Evolutionary conservation across 2,113 vertebrate species (phyloP), one percentile per base, ranked within the genome.

Genomic region (Acanthochromis polyacanthus): DNA sequence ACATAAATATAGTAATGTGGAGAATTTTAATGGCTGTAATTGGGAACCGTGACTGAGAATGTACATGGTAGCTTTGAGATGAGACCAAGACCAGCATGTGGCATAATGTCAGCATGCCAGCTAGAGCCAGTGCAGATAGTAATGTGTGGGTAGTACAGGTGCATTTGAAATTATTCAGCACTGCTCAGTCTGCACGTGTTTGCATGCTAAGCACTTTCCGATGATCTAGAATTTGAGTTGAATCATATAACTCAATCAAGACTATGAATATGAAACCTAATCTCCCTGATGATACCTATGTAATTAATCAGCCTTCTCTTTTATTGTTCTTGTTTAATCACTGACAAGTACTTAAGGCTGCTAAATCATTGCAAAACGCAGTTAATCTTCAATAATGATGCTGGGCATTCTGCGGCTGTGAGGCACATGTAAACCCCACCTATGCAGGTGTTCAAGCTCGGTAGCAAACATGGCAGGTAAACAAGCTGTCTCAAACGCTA

Each of bases 11-110:
- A 96, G 80, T 94, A 95, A 93, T 94, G 95, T 95, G 93, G 95
- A 95, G 95, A 94, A 96, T 96, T 96, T 96, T 96, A 96, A 96
- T 95, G 91, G 93, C 93, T 93, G 93, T 96, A 96, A 96, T 96
- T 96, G 95, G 95, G 92, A 93, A 93, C 91, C 94, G 95, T 95
- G 93, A 91, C 93, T 93, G 90, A 88, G 95, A 95, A 94, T 95
- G 46, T 95, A 94, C 94, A 92, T 89, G 92, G 93, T 92, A 93
- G 93, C 94, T 95, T 95, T 94, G 58, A 93, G 77, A 69, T 92
- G 95, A 95, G 95, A 94, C 94, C 93, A 93, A 90, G 94, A 88
- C 82, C 91, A 90, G 90, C 89, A 90, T 77, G 62, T 69, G 84
- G 82, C 93, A 94, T 93, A 93, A 95, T 95, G 94, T 88, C 92